Evolutionary conservation across 2,797 vertebrate genomes (phyloP).

Genomic region (Arctocebus calabarensis): DNA sequence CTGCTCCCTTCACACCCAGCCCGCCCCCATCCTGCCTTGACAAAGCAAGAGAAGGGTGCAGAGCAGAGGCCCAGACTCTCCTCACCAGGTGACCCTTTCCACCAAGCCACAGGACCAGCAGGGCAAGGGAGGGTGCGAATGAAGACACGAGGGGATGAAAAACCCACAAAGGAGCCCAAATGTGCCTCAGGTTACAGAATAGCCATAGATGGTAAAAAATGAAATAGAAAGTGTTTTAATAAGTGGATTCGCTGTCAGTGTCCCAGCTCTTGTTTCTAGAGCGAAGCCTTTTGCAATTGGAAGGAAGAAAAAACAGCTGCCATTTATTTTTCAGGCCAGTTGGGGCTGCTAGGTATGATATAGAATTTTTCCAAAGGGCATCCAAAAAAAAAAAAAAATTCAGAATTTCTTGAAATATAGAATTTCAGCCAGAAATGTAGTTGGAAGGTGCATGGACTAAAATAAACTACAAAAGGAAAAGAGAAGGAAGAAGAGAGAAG

Average conservation of each 20-base stretch:
- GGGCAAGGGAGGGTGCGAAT: not conserved
- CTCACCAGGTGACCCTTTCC: not conserved
- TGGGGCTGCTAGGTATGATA: constrained; percentile 20
- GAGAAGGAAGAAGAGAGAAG: not conserved
- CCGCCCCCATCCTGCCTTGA: not conserved
- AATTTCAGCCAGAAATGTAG: not conserved
- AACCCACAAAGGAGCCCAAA: not conserved
- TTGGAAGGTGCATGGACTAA: not conserved
- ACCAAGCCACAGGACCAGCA: not conserved
- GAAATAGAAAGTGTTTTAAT: constrained; percentile 60
- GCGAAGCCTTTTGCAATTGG: constrained; percentile 24
- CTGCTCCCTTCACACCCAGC: not conserved
- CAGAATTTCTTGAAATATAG: not conserved
- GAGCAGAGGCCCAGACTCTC: not conserved
- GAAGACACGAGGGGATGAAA: not conserved
- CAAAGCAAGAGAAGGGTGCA: not conserved
- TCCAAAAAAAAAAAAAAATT: not conserved
- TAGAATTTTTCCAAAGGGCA: constrained; percentile 38
- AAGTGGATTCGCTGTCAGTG: constrained; percentile 38
- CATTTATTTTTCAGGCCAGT: constrained; percentile 61
- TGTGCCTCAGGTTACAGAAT: constrained; percentile 39
- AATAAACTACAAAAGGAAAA: not conserved
- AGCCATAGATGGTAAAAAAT: constrained; percentile 50
- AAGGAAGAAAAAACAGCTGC: constrained; percentile 34
- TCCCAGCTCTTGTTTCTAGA: constrained; percentile 49